Conservation (phyloP, 2,113 vertebrate genomes). For the Burhinus bistriatus region DNA sequence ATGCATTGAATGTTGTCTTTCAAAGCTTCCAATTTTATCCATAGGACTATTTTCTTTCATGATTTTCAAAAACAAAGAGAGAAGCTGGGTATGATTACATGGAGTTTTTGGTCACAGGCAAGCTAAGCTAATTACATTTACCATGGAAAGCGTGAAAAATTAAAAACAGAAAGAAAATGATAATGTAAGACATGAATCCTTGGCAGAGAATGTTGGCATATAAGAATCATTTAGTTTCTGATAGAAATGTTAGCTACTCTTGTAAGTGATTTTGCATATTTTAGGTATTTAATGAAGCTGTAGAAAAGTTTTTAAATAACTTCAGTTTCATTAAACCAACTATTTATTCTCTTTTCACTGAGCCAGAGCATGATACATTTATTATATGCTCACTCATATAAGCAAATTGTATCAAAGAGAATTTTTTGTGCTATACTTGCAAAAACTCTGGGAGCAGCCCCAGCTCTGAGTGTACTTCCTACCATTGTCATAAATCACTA, state of each 20-base stretch:
- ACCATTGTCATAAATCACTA: slow-evolving; percentile 35
- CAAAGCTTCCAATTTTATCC: background rate
- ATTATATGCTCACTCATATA: background rate
- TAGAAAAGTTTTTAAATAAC: background rate
- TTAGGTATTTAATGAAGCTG: background rate
- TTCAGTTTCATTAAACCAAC: background rate
- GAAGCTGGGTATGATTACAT: background rate
- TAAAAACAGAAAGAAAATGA: background rate
- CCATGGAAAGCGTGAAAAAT: background rate
- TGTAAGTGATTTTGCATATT: background rate
- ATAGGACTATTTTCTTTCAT: background rate
- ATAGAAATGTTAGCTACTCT: background rate
- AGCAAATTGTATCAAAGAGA: background rate
- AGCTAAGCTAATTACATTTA: background rate
- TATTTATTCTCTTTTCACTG: background rate
- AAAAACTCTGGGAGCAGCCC: slow-evolving; percentile 20
- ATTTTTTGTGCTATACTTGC: slow-evolving; percentile 6
- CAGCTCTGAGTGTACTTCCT: slow-evolving; percentile 35
- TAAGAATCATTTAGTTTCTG: background rate
- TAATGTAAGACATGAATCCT: background rate
- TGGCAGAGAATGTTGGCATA: background rate
- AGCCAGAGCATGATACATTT: background rate
- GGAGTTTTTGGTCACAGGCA: background rate
- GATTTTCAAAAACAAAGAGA: background rate
- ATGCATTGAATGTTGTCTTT: background rate